phyloP scores from a whole-genome alignment of 2,888 invertebrate species.

The Brachyopa scutellaris region DNA sequence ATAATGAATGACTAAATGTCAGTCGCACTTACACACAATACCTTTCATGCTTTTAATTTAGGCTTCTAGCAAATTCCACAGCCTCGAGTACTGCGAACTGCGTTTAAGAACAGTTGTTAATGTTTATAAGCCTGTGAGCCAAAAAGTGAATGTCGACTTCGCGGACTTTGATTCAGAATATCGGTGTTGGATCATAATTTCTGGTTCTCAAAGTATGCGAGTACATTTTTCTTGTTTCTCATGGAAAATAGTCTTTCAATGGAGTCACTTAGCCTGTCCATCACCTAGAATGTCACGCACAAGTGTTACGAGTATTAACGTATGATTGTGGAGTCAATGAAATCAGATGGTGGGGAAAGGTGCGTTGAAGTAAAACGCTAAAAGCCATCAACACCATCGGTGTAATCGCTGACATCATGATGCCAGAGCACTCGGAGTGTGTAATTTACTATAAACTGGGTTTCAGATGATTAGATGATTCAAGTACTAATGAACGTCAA shows the following conservation, averaged over 20 bases:
- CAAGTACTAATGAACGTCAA: conserved; percentile 43
- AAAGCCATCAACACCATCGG: conserved; percentile 23
- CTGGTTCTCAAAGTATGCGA: neutral
- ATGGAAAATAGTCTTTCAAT: neutral
- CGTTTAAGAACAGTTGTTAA: neutral
- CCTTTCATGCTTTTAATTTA: neutral
- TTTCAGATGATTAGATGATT: conserved; percentile 21
- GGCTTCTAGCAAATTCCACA: neutral
- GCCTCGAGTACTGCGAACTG: neutral
- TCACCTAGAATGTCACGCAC: conserved; percentile 28
- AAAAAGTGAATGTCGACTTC: conserved; percentile 41
- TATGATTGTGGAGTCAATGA: conserved; percentile 13
- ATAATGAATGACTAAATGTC: conserved; percentile 13
- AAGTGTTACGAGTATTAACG: conserved; percentile 21
- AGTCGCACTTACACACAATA: neutral
- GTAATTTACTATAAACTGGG: neutral
- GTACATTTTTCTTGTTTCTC: neutral
- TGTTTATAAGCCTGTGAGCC: conserved; percentile 1
- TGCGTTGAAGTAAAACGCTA: conserved; percentile 12
- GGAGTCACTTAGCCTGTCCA: conserved; percentile 13
- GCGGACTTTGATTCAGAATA: neutral
- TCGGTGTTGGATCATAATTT: neutral
- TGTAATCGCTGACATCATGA: conserved; percentile 22
- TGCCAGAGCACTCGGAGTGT: no score
- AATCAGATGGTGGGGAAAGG: conserved; percentile 13